Evolutionary conservation across 2,888 invertebrate genomes (phyloP), one percentile per base, ranked within the genome.

Genomic region (Agrochola macilenta): DNA sequence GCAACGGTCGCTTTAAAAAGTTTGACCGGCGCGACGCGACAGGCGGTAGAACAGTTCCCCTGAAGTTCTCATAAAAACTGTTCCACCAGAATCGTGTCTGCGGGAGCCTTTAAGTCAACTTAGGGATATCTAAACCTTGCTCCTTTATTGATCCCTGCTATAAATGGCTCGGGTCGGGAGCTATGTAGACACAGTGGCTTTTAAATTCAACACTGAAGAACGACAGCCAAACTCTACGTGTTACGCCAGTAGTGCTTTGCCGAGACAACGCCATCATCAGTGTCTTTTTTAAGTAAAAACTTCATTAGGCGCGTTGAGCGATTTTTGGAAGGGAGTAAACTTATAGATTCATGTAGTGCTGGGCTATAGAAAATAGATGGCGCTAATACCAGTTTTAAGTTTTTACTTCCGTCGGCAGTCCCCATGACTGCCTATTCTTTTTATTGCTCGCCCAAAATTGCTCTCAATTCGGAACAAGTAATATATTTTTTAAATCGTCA

Each of bases 401-500:
- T 49, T 49, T 5, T 0, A 43, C 2, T 43, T 43, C 11, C 11
- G 2, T 43, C 11, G 43, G 11, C 43, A 43, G 11, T 11, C 9
- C 43, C 43, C 43, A 43, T 43, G 43, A 43, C 43, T 11, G 43
- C 43, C 43, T 11, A 1, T 43, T 43, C 9, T 39, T 43, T 79
- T 54, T 76, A 14, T 46, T 49, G 14, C 23, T 46, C 9, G n/a
- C 26, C 23, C 14, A 17, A 60, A 57, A 64, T 58, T 54, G 30
- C 23, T 52, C 57, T 63, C 12, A 26, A 20, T 69, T 43, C 14
- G 8, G 39, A 80, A 66, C 17, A 30, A 60, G 54, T 49, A 78
- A 70, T 35, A 73, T 58, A 30, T 71, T 71, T 58, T 66, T 57
- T 20, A 58, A 81, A 69, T 72, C 60, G 68, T 73, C 60, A 49